Conservation (phyloP, 2,113 vertebrate species). For the Lampris incognitus region DNA sequence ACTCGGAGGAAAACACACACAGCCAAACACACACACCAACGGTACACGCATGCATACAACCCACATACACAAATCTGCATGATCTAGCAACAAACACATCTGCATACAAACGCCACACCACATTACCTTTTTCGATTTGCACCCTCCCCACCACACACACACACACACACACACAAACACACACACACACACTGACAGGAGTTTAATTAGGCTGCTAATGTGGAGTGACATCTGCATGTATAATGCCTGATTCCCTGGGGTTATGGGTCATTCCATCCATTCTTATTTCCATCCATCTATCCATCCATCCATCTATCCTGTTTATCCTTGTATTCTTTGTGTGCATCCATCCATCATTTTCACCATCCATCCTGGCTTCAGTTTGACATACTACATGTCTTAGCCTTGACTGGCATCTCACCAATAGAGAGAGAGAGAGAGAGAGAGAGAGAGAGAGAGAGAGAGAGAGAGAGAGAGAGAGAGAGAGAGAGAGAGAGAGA, state of each 20-base stretch:
- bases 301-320: slow-evolving; percentile 31
- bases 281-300: slow-evolving; percentile 57
- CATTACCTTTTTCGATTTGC: too few species aligned
- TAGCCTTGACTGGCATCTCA: neutral
- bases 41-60: neutral
- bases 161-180: slow-evolving; percentile 18
- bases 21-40: slow-evolving; percentile 39
- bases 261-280: slow-evolving; percentile 62
- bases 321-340: slow-evolving; percentile 64
- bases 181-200: slow-evolving; percentile 58
- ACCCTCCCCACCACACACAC: neutral
- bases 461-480: neutral
- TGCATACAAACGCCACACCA: slow-evolving; percentile 19
- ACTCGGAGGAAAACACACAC: slow-evolving; percentile 11
- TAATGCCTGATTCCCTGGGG: slow-evolving; percentile 73
- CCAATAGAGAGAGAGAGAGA: slow-evolving; percentile 13
- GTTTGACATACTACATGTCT: neutral
- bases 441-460: neutral
- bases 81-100: slow-evolving; percentile 8
- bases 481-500: neutral
- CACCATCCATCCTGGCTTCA: neutral
- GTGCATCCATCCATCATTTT: slow-evolving; percentile 41
- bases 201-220: slow-evolving; percentile 79
- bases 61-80: neutral
- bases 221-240: slow-evolving; percentile 79